These are phyloP conservation scores for Tinamus guttatus DNA, from an alignment of 2,113 vertebrate genomes.

Conservation along the genomic window DNA sequence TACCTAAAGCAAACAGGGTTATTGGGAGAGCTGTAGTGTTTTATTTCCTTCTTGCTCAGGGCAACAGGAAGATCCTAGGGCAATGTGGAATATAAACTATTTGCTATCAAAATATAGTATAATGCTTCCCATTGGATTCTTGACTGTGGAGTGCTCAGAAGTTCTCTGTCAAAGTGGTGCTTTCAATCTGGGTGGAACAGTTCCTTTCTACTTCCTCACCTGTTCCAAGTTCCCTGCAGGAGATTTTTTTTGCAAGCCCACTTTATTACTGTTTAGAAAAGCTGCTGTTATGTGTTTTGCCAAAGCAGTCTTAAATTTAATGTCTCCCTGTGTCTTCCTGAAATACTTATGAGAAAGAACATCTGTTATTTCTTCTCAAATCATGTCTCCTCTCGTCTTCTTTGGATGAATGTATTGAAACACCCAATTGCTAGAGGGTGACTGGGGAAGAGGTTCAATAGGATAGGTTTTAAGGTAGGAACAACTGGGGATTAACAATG, in stretches of 20 bases:
- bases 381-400: neutral
- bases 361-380: neutral
- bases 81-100: neutral
- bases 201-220: neutral
- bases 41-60: neutral
- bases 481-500: neutral
- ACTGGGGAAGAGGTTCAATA: neutral
- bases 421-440: neutral
- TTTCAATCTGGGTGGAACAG: neutral
- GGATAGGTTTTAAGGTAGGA: constrained; percentile 26
- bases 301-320: neutral
- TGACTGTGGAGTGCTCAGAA: neutral
- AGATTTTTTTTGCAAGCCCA: neutral
- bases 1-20: neutral
- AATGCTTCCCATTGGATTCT: neutral
- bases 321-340: neutral
- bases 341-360: neutral
- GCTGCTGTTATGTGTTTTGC: neutral
- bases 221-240: neutral
- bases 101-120: accelerated
- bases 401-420: neutral
- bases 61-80: neutral
- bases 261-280: neutral
- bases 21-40: neutral
- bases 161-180: neutral